Base-by-base conservation (phyloP, 1,140 invertebrate species). In the Zaprionus lachaisei region DNA sequence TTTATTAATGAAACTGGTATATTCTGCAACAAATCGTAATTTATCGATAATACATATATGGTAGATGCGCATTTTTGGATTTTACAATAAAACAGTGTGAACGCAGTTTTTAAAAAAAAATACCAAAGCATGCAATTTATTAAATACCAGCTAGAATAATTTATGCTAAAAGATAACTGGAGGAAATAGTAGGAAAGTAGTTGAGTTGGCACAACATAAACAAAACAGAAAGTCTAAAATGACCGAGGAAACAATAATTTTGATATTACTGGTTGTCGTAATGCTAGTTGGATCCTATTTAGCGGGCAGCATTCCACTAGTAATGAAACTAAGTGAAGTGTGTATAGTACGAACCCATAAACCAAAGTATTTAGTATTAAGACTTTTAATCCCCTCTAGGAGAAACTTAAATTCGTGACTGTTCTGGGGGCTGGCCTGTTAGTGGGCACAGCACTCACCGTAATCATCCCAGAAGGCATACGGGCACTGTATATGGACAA, bases 381-480 rank as follows among this genome's bases (percentile, higher is more conserved):
- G n/a, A 15, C 60, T 49, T 31, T 22, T 91, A 15, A 22, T 64
- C 60, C 64, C 60, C 64, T 17, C n/a, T 92, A 99, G 98, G 97
- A 98, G 65, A 99, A 98, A 93, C 94, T 99, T 24, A 97, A 99
- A 91, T 94, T 98, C 83, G 96, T 99, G 34, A 99, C 98, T 22
- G 96, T 99, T 37, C 95, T 99, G 55, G 99, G 99, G 56, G 98
- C 99, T 56, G 99, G 99, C 26, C 94, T 99, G 9, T 94, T 99
- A n/a, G 98, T 99, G 49, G 99, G 99, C 4, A 99, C 99, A 65
- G 98, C 99, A 0, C 93, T 99, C 57, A 97, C 98, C 69, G 98
- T 99, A 1, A 99, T 99, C 55, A 99, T 99, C 85, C 99, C 99
- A 1, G 99, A 99, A 94, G 99, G 99, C 38, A 97, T 99, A 31